Evolutionary conservation across 2,888 invertebrate species (phyloP), one percentile per base, ranked within the genome.

Genomic region (Napeogenes inachia): DNA sequence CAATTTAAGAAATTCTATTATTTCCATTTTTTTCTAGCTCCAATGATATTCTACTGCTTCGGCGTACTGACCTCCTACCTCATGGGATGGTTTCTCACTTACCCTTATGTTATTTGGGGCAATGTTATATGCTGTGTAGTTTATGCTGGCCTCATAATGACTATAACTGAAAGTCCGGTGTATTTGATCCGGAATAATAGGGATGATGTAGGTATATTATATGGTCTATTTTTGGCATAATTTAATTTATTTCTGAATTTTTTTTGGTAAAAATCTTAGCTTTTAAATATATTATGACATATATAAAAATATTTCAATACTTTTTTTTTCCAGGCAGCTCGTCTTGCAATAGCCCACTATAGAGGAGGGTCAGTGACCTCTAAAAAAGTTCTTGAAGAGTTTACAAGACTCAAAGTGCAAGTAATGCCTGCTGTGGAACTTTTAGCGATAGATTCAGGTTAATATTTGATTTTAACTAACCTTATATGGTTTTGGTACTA

Each of bases 101-200:
- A 87, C 64, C 72, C 66, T 3, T 71, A 70, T 35, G 64, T 73
- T 5, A 64, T 87, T 32, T 85, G 85, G 85, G 61, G 76, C 0
- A 85, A 87, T 59, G 35, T 89, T n/a, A 62, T 72, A 0, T 57
- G 73, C 12, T 75, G 81, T 47, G 72, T 86, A 0, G 30, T 73
- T 0, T 70, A 74, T 12, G 77, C 77, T 0, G 63, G 77, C 0
- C 71, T 87, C 0, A 68, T 84, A 6, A 60, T 79, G 67, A 65
- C 78, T 0, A 78, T 87, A 0, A 79, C 74, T 0, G 90, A 90
- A 57, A 89, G 88, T 57, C 90, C 90, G 0, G 70, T 86, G 35
- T 89, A 68, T 62, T 66, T 87, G 45, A 57, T 90, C 50, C 79
- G 80, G 60, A 78, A 86, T 66, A 84, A 84, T 0, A 78, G 80